Evolutionary conservation across 2,113 vertebrate species (phyloP).

Genomic region (Cottus gobio): DNA sequence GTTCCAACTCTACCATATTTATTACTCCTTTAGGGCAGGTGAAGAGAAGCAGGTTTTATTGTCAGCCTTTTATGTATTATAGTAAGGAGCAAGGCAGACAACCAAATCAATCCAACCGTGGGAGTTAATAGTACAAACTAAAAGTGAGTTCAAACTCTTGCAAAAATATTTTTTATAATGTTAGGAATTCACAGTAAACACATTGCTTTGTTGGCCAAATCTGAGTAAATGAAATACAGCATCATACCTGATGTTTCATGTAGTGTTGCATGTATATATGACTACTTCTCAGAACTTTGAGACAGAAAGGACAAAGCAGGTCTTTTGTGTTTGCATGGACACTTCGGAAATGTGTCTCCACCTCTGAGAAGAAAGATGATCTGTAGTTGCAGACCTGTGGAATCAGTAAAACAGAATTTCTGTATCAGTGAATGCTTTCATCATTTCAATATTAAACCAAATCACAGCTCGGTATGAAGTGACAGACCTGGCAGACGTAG

Average conservation of each 20-base stretch:
- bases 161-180: conserved; percentile 28
- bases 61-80: conserved; percentile 72
- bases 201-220: neutral
- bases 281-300: conserved; percentile 94
- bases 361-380: conserved; percentile 95
- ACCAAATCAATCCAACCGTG: conserved; percentile 70
- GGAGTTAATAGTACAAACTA: conserved; percentile 50
- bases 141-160: conserved; percentile 51
- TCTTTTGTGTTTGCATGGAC: conserved; percentile 96
- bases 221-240: neutral
- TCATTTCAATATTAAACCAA: neutral
- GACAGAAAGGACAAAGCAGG: conserved; percentile 96
- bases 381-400: conserved; percentile 94
- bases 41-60: conserved; percentile 44
- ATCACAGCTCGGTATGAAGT: neutral
- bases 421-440: neutral
- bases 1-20: conserved; percentile 42
- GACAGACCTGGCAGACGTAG: conserved; percentile 94
- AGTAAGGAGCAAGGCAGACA: conserved; percentile 60
- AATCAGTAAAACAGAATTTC: conserved; percentile 37
- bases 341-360: conserved; percentile 95
- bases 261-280: conserved; percentile 97
- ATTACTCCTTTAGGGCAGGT: conserved; percentile 52
- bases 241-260: conserved; percentile 96
- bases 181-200: neutral